Evolutionary conservation across 2,113 vertebrate genomes (phyloP).

Genomic region (Lathamus discolor): DNA sequence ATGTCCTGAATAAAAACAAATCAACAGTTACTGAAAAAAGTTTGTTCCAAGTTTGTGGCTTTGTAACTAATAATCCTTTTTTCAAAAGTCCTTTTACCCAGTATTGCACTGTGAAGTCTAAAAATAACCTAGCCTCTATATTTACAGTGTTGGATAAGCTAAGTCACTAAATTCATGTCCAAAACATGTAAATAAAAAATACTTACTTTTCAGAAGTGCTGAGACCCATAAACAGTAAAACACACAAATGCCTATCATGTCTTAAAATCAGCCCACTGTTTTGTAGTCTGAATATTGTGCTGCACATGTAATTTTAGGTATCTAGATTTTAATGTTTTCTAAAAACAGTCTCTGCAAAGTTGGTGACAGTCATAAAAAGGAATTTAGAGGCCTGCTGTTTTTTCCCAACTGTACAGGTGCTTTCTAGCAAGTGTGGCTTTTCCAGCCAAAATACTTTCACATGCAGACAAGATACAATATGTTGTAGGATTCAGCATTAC

Average conservation of each 20-base stretch:
- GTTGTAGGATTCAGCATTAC: background rate
- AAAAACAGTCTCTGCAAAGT: background rate
- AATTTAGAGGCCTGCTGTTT: background rate
- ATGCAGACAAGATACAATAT: background rate
- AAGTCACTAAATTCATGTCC: background rate
- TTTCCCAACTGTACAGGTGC: background rate
- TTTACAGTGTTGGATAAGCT: background rate
- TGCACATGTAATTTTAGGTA: background rate
- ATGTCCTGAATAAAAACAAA: background rate
- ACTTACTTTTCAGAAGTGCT: background rate
- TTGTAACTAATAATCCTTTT: background rate
- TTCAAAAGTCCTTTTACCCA: conserved; percentile 1
- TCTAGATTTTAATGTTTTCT: background rate
- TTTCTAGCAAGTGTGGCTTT: background rate
- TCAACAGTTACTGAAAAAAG: background rate
- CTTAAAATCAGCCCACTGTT: background rate
- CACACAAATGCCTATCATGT: background rate
- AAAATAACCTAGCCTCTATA: conserved; percentile 11
- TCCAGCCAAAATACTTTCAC: background rate
- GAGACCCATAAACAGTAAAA: background rate
- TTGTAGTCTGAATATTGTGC: background rate
- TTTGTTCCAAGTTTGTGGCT: background rate
- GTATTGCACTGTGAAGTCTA: background rate
- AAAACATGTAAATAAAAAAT: background rate
- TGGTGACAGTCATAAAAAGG: background rate